Percentiles rank a stretch among this genome's conserved stretches.
Evolutionary conservation across 2,113 vertebrate genomes (phyloP).

Genomic region (Gymnocephalus cernua): DNA sequence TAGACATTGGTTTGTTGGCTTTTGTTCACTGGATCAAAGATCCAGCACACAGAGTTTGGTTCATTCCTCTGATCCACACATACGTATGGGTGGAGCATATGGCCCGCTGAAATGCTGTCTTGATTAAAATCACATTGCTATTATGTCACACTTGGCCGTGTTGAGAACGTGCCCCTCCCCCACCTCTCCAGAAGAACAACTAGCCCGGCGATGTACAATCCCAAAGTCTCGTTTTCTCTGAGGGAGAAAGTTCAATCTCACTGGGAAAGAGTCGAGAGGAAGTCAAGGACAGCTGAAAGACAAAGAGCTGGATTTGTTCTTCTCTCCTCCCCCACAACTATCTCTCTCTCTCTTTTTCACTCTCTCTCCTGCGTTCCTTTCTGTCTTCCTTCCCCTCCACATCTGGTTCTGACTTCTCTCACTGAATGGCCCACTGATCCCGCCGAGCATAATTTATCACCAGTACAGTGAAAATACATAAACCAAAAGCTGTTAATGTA

Average conservation of each 20-base stretch:
- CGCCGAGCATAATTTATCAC: conserved; percentile 27
- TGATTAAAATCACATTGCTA: conserved; percentile 84
- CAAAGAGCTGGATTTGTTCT: conserved; percentile 71
- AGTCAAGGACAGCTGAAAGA: conserved; percentile 72
- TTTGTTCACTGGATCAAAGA: conserved; percentile 25
- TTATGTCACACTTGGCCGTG: conserved; percentile 83
- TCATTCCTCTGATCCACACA: conserved; percentile 54
- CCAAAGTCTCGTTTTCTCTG: conserved; percentile 52
- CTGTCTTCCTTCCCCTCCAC: conserved; percentile 41
- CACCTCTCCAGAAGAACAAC: conserved; percentile 61
- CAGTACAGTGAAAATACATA: conserved; percentile 30
- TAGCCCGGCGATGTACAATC: conserved; percentile 44
- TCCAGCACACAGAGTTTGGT: conserved; percentile 14
- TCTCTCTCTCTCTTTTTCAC: conserved; percentile 17
- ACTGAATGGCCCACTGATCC: conserved; percentile 5
- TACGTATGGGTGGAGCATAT: conserved; percentile 63
- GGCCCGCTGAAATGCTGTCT: conserved; percentile 77
- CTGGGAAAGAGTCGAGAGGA: conserved; percentile 53
- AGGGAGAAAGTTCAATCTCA: conserved; percentile 61
- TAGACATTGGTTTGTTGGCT: not conserved
- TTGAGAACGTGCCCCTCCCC: conserved; percentile 59
- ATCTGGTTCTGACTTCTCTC: conserved; percentile 72
- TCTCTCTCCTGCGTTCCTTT: conserved; percentile 43
- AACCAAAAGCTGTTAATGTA: conserved; percentile 31
- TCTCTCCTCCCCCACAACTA: conserved; percentile 66